Base-by-base conservation (phyloP, 2,797 vertebrate genomes). In the Pogoniulus pusillus region DNA sequence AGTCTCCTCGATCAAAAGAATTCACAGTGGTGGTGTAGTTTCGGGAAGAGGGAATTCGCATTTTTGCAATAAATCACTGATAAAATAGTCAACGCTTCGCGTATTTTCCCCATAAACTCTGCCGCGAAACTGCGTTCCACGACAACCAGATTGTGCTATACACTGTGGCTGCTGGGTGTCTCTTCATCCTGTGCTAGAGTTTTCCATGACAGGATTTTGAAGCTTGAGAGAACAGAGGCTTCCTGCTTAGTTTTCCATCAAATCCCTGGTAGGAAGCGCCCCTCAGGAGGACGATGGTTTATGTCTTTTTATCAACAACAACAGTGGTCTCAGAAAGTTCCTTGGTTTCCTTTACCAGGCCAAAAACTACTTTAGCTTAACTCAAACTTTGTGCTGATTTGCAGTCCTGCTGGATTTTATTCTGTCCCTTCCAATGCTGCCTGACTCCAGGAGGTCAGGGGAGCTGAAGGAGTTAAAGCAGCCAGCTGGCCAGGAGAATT, bases 391-490 rank as follows among this genome's bases (percentile, higher is more conserved):
- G 7, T 34, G 19, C 14, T 68, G 34, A 45, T 80, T 87, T 89
- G 45, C 18, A 76, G 5, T 8, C 16, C 15, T 65, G 13, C 39
- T 84, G 45, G 20, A 13, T 73, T 81, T 87, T 63, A 68, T 54
- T 91, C 39, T 72, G 34, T 24, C 84, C 13, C 63, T 91, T 73
- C 45, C 19, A 63, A n/a, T 62, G 26, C 14, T 75, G 75, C 27
- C 65, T 74, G 63, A 16, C 18, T 82, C 37, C 24, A 24, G 39
- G 57, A 77, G 32, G 15, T 49, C 65, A 89, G 65, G 43, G 70
- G 32, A 85, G 78, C 59, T 23, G 72, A 94, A 92, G 72, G 91
- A 87, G 93, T 93, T 94, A 96, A 95, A 93, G 55, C 78, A 88
- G 57, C 59, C 73, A 85, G 84, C 75, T 88, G 65, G 41, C 72